phyloP scores from a whole-genome alignment of 2,888 invertebrate genomes.

The Neoitamus cyanurus region DNA sequence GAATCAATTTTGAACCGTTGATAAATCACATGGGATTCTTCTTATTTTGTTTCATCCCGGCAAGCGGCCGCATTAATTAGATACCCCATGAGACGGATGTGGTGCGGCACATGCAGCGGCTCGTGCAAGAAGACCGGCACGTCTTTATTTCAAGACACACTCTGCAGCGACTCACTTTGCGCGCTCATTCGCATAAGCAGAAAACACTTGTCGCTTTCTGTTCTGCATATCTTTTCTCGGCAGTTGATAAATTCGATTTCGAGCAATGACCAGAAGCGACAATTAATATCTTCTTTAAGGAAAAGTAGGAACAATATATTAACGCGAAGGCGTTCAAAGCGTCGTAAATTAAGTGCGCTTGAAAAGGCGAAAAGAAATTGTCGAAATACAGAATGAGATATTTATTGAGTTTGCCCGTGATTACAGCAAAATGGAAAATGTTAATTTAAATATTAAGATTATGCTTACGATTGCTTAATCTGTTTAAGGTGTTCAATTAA shows the following conservation, averaged over 20 bases:
- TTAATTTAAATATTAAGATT: not conserved
- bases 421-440: not conserved
- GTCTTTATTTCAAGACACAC: not conserved
- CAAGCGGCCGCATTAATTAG: slow-evolving; percentile 1
- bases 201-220: not conserved
- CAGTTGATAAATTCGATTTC: not conserved
- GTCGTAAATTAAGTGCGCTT: not conserved
- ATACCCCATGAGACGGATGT: not conserved
- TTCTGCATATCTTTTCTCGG: not conserved
- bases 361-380: not conserved
- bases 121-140: not conserved
- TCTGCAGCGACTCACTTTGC: not conserved
- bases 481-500: not conserved
- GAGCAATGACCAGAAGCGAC: not conserved
- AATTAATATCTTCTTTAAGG: not conserved
- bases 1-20: slow-evolving; percentile 2
- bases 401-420: not conserved
- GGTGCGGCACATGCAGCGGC: not conserved
- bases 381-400: not conserved
- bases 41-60: not conserved
- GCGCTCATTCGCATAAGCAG: not conserved
- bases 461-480: not conserved
- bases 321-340: not conserved
- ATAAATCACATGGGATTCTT: not conserved
- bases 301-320: not conserved